Evolutionary conservation across 2,888 invertebrate genomes (phyloP).

Genomic region (Drosophila nigricruria): DNA sequence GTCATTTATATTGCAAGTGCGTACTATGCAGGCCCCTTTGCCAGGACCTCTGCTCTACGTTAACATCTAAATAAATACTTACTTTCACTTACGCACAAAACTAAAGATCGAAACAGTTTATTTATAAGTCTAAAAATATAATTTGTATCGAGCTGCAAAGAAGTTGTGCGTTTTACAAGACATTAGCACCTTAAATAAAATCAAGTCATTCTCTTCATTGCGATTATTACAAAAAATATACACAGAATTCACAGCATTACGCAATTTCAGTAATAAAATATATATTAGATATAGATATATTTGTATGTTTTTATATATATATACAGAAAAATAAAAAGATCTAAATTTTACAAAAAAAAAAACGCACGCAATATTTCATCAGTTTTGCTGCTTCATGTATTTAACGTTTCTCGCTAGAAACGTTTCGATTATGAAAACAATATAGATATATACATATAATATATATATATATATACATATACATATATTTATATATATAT

Average conservation of each 20-base stretch:
- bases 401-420: not conserved
- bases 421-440: constrained; percentile 1
- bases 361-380: not conserved
- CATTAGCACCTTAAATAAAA: not conserved
- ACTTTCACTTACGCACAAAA: constrained; percentile 7
- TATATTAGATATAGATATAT: constrained; percentile 31
- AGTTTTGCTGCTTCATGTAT: not conserved
- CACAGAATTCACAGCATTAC: constrained; percentile 12
- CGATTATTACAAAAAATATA: constrained; percentile 6
- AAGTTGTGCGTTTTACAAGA: constrained; percentile 15
- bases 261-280: constrained; percentile 7
- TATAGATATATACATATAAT: not conserved
- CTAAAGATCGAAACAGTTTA: constrained; percentile 5
- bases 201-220: not conserved
- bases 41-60: not conserved
- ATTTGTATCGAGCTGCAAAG: constrained; percentile 17
- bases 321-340: constrained; percentile 23
- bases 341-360: constrained; percentile 10
- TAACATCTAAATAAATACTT: not conserved
- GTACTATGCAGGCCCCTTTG: constrained; percentile 6
- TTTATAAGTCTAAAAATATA: constrained; percentile 11
- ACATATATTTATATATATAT: constrained; percentile 5
- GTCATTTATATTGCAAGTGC: constrained; percentile 16
- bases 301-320: constrained; percentile 26
- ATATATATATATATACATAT: not conserved